Evolutionary conservation across 2,797 vertebrate species (phyloP).

Genomic region (Lagorchestes hirsutus): DNA sequence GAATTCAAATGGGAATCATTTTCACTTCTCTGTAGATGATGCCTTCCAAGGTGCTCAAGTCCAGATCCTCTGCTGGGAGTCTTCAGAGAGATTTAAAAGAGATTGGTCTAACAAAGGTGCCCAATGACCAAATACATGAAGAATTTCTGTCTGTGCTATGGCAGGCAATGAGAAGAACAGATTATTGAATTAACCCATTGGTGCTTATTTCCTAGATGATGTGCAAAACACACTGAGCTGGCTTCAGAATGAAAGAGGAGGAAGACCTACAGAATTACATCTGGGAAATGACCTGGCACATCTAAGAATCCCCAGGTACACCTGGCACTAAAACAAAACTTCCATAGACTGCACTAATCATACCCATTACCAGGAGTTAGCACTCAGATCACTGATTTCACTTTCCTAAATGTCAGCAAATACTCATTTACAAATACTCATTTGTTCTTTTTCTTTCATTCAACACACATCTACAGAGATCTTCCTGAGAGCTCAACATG

Average conservation of each 20-base stretch:
- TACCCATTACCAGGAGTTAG: neutral
- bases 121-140: neutral
- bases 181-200: neutral
- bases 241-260: neutral
- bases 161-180: neutral
- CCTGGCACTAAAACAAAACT: neutral
- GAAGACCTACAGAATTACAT: neutral
- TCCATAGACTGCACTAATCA: neutral
- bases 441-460: neutral
- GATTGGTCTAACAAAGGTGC: neutral
- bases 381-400: neutral
- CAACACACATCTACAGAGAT: neutral
- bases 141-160: too few relatives aligned
- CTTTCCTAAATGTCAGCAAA: neutral
- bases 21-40: neutral
- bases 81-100: neutral
- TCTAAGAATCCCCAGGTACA: neutral
- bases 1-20: neutral
- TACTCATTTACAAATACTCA: neutral
- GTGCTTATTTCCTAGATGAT: neutral
- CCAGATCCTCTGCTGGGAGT: neutral
- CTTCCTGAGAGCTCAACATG: neutral
- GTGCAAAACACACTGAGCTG: neutral
- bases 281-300: neutral
- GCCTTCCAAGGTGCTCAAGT: neutral